Evolutionary conservation across 2,888 invertebrate species (phyloP).

Genomic region (Ectropis crepuscularia): DNA sequence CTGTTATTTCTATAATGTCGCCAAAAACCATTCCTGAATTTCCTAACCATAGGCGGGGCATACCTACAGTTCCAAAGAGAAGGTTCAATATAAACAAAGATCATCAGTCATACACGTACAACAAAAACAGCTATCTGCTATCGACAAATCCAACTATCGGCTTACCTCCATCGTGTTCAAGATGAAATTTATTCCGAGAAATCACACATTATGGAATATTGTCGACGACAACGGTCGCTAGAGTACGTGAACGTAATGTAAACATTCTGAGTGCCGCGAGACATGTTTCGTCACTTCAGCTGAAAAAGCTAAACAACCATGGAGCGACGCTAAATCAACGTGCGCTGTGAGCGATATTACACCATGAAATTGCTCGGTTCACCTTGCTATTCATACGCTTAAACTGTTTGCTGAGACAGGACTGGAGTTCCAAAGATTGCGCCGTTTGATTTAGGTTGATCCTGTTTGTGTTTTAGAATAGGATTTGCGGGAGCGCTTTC

Average conservation of each 20-base stretch:
- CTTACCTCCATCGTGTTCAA: slow-evolving; percentile 39
- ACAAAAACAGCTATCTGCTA: slow-evolving; percentile 33
- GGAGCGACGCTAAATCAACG: slow-evolving; percentile 41
- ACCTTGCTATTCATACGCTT: slow-evolving; percentile 54
- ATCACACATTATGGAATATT: slow-evolving; percentile 62
- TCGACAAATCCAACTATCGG: slow-evolving; percentile 49
- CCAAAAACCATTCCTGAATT: too few relatives aligned
- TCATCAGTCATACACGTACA: not conserved
- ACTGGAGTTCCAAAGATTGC: slow-evolving; percentile 36
- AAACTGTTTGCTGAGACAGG: slow-evolving; percentile 54
- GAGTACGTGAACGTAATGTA: slow-evolving; percentile 70
- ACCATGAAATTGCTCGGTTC: slow-evolving; percentile 61
- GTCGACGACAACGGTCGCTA: slow-evolving; percentile 43
- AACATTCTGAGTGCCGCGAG: slow-evolving; percentile 61
- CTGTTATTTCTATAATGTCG: too few relatives aligned
- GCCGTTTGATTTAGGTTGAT: slow-evolving; percentile 17
- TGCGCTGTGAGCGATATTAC: slow-evolving; percentile 46
- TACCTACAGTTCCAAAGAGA: not conserved
- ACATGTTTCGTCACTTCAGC: slow-evolving; percentile 78
- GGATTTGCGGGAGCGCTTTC: not conserved
- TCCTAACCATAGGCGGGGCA: too few relatives aligned
- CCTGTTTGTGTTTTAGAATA: slow-evolving; percentile 19
- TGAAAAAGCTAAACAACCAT: slow-evolving; percentile 61
- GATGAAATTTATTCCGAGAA: slow-evolving; percentile 60
- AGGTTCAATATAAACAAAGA: slow-evolving; percentile 14